Base-by-base conservation (phyloP, 2,113 vertebrate genomes). In the Heterochromis multidens region DNA sequence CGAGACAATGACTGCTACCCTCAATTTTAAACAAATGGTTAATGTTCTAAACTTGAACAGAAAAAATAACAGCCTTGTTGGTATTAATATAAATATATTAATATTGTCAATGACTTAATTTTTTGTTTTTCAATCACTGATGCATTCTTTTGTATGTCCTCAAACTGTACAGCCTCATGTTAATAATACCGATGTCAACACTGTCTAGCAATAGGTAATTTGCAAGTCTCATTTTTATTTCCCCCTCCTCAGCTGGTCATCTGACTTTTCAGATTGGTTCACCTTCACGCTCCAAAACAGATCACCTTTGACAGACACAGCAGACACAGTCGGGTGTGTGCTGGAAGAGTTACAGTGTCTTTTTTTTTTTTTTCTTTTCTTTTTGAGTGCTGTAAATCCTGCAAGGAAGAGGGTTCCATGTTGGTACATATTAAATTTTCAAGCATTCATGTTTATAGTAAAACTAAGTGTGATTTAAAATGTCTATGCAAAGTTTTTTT, bases 11-110 rank as follows among this genome's bases (percentile, higher is more conserved):
- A 95, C 90, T 91, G 90, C 91, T 92, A 93, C 92, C 87, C 90
- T 94, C 58, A 67, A 87, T 95, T 95, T 95, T 94, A 92, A 94
- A 94, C 77, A 85, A 93, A 95, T 90, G 88, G 83, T 96, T 94
- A 93, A 94, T 95, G 92, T 96, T 95, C 93, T 91, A 70, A 94
- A 95, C 91, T 91, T 93, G 93, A 95, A 94, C 91, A 91, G 83
- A 62, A 35, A 89, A 94, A 94, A 92, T 90, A 95, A 94, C 91
- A 95, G 94, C 95, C 94, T 96, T 96, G 93, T 96, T 95, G 95
- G 95, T 96, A 95, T 96, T 96, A 95, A 96, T 96, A 95, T 94
- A 95, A 94, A 91, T 93, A 94, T 94, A 96, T 95, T 95, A 94
- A 96, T 96, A 95, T 93, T 95, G 95, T 95, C 92, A 91, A 93